Evolutionary conservation across 2,113 vertebrate genomes (phyloP), one percentile per base, ranked within the genome.

Genomic region (Sapajus apella): DNA sequence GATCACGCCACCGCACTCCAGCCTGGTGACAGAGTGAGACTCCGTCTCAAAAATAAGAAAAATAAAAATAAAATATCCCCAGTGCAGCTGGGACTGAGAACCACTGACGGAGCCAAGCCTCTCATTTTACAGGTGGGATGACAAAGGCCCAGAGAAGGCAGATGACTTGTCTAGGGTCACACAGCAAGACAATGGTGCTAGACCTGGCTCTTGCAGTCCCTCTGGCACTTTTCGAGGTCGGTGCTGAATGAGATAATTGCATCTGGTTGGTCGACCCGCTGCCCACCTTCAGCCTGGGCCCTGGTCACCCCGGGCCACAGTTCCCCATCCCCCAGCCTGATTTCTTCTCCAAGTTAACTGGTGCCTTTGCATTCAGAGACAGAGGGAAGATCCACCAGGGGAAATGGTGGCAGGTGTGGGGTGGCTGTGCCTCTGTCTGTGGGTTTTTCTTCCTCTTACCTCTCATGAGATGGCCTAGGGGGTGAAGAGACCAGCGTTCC

Each of bases 391-490:
- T 66, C 95, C 84, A 8, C 56, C 17, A 3, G 76, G 55, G 92
- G 83, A 90, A 84, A 66, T 4, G 5, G 90, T 13, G 86, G 87
- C 84, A 76, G 95, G 87, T 50, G 11, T 47, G 58, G 37, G 86
- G 70, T 40, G 13, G 25, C 96, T 35, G 81, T 0, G 45, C 88
- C 88, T 75, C 70, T 5, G 64, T 87, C 80, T 97, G 92, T 20
- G 87, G 95, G 87, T 87, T 96, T 68, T 90, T 89, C 92, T 97
- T 97, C 96, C 95, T 96, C 95, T 96, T 79, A 13, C 47, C 37
- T 90, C 84, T 87, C 50, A 23, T 79, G 94, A 95, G 52, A 86
- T 23, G n/a, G 91, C 43, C 47, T 40, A 18, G 30, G 35, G 55
- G 66, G 64, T 8, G 14, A 47, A 52, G 35, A 68, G 68, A 52